A percentile compares a stretch with the other conserved stretches of the same genome.
Conservation (phyloP, 2,888 invertebrate genomes). For the Vanessa cardui region DNA sequence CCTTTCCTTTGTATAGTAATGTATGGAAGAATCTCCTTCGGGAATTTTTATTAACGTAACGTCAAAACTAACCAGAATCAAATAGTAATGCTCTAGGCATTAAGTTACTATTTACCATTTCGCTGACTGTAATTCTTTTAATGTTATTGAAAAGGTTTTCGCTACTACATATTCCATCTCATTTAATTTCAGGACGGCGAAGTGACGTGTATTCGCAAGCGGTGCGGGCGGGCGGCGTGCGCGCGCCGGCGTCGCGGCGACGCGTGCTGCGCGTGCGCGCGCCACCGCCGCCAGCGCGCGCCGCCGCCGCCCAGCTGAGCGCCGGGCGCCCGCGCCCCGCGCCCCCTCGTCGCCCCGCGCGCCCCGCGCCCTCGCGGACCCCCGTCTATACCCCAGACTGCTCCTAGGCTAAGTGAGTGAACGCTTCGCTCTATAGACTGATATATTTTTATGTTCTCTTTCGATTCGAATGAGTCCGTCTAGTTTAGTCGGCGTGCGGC, state of each 20-base stretch:
- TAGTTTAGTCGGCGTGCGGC: constrained; percentile 59
- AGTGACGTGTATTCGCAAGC: constrained; percentile 90
- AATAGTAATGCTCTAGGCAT: no score
- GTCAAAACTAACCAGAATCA: no score
- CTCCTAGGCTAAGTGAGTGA: constrained; percentile 76
- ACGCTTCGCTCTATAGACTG: constrained; percentile 77
- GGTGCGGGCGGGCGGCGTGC: constrained; percentile 89
- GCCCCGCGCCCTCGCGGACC: constrained; percentile 23
- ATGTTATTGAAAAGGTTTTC: no score
- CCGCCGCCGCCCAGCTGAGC: constrained; percentile 62
- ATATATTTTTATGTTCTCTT: constrained; percentile 77
- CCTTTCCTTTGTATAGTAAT: no score
- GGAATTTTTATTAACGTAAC: no score
- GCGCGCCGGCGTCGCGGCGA: constrained; percentile 78
- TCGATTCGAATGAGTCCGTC: constrained; percentile 69
- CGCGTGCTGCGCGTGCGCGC: constrained; percentile 84
- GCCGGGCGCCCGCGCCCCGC: constrained; percentile 36
- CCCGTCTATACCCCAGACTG: constrained; percentile 61
- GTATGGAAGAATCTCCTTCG: no score
- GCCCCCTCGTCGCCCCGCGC: constrained; percentile 24
- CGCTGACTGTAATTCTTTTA: no score
- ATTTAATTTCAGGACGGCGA: constrained; percentile 87
- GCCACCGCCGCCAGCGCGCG: constrained; percentile 72
- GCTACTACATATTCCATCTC: not conserved
- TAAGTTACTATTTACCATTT: no score